phyloP scores from a whole-genome alignment of 2,888 invertebrate genomes.

The Epinotia ramella region DNA sequence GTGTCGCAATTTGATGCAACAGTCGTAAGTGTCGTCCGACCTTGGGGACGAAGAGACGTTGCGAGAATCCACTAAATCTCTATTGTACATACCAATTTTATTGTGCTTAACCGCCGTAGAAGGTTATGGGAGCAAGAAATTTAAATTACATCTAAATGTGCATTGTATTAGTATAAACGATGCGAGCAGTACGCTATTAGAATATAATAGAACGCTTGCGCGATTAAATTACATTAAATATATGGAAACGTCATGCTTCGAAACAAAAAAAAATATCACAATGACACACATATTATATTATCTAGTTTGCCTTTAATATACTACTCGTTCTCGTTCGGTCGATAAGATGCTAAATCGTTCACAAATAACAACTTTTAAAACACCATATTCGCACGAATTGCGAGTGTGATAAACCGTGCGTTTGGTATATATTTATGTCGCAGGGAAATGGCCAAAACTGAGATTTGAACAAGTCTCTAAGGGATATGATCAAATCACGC shows the following conservation, averaged over 20 bases:
- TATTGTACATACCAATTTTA: conserved; percentile 63
- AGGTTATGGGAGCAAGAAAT: conserved; percentile 42
- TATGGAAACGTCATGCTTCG: not conserved
- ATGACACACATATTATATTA: not conserved
- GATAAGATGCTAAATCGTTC: not conserved
- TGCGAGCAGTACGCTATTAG: conserved; percentile 24
- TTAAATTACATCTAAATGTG: conserved; percentile 42
- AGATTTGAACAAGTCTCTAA: too few relatives aligned
- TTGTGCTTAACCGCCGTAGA: conserved; percentile 54
- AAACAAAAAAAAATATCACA: not conserved
- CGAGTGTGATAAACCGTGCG: too few relatives aligned
- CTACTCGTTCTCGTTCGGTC: not conserved
- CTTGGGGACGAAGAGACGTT: conserved; percentile 56
- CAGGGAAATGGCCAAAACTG: too few relatives aligned
- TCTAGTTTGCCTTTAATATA: not conserved
- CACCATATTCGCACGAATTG: too few relatives aligned
- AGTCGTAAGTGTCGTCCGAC: conserved; percentile 59
- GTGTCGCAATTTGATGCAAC: conserved; percentile 48
- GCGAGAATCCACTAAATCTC: conserved; percentile 56
- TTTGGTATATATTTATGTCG: too few relatives aligned
- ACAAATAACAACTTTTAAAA: too few relatives aligned
- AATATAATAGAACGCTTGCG: conserved; percentile 32
- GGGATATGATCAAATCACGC: too few relatives aligned
- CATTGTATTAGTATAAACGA: conserved; percentile 43
- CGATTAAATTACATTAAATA: conserved; percentile 17